These are phyloP conservation scores for Macrobrachium nipponense DNA, from an alignment of 1,140 invertebrate genomes.

Conservation along the genomic window DNA sequence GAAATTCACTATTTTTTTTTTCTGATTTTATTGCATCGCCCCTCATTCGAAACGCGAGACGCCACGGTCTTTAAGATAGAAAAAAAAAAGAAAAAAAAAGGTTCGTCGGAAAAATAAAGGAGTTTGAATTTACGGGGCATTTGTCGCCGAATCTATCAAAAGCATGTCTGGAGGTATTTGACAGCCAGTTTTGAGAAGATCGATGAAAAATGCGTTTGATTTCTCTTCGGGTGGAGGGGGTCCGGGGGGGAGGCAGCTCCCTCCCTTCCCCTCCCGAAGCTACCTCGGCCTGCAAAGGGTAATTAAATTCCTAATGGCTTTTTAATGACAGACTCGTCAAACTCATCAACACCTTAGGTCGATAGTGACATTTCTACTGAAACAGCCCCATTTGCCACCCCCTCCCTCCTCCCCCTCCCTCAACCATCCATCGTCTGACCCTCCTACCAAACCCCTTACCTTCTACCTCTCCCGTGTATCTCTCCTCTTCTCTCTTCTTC, in stretches of 20 bases:
- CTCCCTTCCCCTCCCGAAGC: too few relatives aligned
- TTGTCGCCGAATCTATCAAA: slow-evolving; percentile 32
- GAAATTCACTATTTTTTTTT: too few relatives aligned
- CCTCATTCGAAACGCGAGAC: too few relatives aligned
- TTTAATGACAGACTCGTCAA: slow-evolving; percentile 44
- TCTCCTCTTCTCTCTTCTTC: neutral
- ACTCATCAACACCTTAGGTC: too few relatives aligned
- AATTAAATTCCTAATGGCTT: slow-evolving; percentile 58
- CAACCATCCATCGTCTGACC: neutral
- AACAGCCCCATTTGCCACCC: neutral
- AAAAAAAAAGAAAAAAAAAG: too few relatives aligned
- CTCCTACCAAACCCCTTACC: neutral
- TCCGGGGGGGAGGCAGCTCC: neutral
- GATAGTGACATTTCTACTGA: too few relatives aligned
- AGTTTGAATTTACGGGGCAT: neutral
- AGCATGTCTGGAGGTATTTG: slow-evolving; percentile 20
- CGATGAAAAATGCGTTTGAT: slow-evolving; percentile 55
- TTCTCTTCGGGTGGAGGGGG: neutral
- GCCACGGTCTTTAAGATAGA: too few relatives aligned
- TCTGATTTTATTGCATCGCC: too few relatives aligned
- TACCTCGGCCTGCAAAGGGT: slow-evolving; percentile 12
- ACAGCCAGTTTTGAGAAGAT: slow-evolving; percentile 35
- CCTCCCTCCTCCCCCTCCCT: neutral
- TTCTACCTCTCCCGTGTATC: neutral
- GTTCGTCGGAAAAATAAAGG: neutral